phyloP scores from a whole-genome alignment of 2,888 invertebrate species.

The Drosophila multiciliata region DNA sequence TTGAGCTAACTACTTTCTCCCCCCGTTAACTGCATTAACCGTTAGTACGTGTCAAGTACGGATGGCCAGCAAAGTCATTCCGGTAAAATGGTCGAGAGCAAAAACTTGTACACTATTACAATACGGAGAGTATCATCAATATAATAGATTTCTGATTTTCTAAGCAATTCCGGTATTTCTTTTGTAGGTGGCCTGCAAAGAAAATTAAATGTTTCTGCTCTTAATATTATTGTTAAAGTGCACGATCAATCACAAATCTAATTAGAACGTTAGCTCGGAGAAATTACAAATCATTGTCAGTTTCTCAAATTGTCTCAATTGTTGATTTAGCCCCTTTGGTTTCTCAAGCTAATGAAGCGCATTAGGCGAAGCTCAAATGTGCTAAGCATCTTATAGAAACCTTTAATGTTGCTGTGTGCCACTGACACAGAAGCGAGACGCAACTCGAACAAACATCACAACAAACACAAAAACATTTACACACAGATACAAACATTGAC shows the following conservation, averaged over 20 bases:
- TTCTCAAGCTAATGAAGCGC: slow-evolving; percentile 69
- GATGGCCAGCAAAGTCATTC: slow-evolving; percentile 3
- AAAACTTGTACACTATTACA: slow-evolving; percentile 1
- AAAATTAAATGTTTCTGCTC: slow-evolving; percentile 30
- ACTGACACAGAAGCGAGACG: slow-evolving; percentile 65
- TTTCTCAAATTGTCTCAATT: slow-evolving; percentile 21
- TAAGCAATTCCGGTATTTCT: neutral
- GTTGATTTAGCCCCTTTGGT: slow-evolving; percentile 23
- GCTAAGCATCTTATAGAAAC: slow-evolving; percentile 54
- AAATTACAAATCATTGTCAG: slow-evolving; percentile 69
- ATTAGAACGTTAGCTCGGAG: slow-evolving; percentile 57
- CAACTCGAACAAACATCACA: slow-evolving; percentile 39
- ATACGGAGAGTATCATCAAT: slow-evolving; percentile 14
- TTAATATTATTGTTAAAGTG: slow-evolving; percentile 38
- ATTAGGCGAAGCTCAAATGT: slow-evolving; percentile 46
- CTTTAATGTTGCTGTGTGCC: slow-evolving; percentile 40
- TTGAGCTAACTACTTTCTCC: neutral
- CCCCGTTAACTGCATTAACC: slow-evolving; percentile 33
- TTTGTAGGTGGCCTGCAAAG: neutral
- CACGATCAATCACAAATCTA: slow-evolving; percentile 71
- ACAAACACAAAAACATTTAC: slow-evolving; percentile 3
- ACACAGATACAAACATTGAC: slow-evolving; percentile 27
- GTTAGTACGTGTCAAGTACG: slow-evolving; percentile 30
- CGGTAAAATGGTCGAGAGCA: slow-evolving; percentile 1
- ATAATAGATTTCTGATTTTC: slow-evolving; percentile 30